phyloP scores from a whole-genome alignment of 2,113 vertebrate species.

The Neoarius graeffei region DNA sequence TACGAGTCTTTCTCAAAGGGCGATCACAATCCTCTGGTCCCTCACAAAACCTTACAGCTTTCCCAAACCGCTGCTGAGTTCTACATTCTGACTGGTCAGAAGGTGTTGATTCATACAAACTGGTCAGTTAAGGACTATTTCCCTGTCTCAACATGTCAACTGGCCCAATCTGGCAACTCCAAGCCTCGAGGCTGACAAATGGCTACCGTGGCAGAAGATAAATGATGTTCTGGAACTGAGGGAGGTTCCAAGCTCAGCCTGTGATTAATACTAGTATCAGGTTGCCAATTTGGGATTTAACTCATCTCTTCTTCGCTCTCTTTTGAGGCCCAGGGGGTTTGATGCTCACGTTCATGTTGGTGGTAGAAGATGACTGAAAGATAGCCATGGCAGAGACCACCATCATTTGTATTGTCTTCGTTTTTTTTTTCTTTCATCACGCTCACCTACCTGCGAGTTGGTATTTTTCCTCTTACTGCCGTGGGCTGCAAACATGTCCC shows the following conservation, averaged over 20 bases:
- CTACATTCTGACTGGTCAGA: neutral
- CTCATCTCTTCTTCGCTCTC: constrained; percentile 64
- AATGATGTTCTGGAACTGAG: constrained; percentile 73
- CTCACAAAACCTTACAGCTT: no score
- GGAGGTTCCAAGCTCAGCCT: constrained; percentile 71
- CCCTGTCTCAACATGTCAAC: neutral
- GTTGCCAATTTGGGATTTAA: constrained; percentile 72
- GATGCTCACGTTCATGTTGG: constrained; percentile 48
- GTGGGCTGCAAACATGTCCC: neutral
- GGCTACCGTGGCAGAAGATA: constrained; percentile 66
- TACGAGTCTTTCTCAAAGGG: neutral
- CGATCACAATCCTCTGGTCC: neutral
- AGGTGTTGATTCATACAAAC: neutral
- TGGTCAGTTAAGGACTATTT: neutral
- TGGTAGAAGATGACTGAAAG: constrained; percentile 64
- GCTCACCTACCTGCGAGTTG: constrained; percentile 56
- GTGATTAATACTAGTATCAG: constrained; percentile 77
- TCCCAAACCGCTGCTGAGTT: neutral
- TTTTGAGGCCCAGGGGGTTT: constrained; percentile 41
- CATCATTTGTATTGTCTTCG: constrained; percentile 69
- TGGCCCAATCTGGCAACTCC: constrained; percentile 21
- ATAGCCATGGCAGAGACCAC: constrained; percentile 72
- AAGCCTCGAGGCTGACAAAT: constrained; percentile 69
- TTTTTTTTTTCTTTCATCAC: constrained; percentile 59
- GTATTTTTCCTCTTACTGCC: neutral